Evolutionary conservation across 2,797 vertebrate genomes (phyloP), one percentile per base, ranked within the genome.

Genomic region (Anomalospiza imberbis): DNA sequence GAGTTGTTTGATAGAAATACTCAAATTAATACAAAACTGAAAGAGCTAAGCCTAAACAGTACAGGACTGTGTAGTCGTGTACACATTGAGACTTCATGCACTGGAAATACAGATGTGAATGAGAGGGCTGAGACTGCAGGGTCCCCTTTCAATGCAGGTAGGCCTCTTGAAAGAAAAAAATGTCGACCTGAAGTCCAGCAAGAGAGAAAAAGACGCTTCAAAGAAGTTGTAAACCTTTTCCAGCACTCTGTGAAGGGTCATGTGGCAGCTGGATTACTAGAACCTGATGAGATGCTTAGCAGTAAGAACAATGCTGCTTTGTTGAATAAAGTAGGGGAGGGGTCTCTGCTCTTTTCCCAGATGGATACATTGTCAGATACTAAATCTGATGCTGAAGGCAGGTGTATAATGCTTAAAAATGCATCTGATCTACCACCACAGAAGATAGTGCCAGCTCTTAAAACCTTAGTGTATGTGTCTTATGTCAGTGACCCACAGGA

Each of bases 1-100:
- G 99, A 99, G 92, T 97, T 99, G 7, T 99, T 99, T 96, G 97
- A 98, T 76, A 97, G 95, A 44, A 98, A 96, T 72, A 95, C 89
- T 58, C 98, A 99, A 92, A 97, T 99, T 55, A 99, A 99, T 95
- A 97, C 97, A 44, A 97, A 97, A 77, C 97, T 99, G 77, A 99
- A 98, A 72, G 97, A 95, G 88, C 97, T 99, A 91, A 89, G 85
- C 26, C 62, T 97, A 34, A 93, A 61, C 32, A 80, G 54, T 29
- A 82, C 66, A 67, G 60, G 31, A 16, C 31, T 48, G 6, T 10
- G 26, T 32, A 75, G 26, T 32, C 42, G 2, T n/a, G 34, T 48
- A 72, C 89, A 76, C 80, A 65, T 5, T 15, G 68, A 94, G 60
- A 14, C 55, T n/a, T 61, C 4, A 1, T 55, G 58, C 29, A 61